Conservation (phyloP, 2,113 vertebrate species). For the Xerus inauris region DNA sequence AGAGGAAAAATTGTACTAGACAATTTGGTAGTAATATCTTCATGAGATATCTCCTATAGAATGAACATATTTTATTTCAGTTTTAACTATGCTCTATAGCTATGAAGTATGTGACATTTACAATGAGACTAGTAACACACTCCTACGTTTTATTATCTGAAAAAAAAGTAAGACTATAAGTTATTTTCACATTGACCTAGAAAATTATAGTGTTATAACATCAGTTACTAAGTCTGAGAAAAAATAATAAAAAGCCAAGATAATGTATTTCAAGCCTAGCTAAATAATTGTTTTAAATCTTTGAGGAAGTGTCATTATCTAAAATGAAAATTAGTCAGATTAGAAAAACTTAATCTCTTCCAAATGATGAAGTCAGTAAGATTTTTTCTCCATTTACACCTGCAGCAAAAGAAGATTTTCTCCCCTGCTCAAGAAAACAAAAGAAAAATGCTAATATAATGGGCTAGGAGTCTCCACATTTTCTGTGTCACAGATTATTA, state of each 20-base stretch:
- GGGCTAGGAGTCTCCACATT: not conserved
- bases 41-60: not conserved
- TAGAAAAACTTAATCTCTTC: not conserved
- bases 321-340: not conserved
- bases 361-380: not conserved
- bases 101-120: too few relatives aligned
- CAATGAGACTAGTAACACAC: not conserved
- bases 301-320: not conserved
- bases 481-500: too few relatives aligned
- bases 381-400: not conserved
- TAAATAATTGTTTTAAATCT: not conserved
- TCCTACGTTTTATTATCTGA: not conserved
- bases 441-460: not conserved
- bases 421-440: not conserved
- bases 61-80: rapidly evolving
- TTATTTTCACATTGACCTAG: too few relatives aligned
- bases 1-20: too few relatives aligned
- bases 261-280: not conserved
- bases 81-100: not conserved
- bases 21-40: too few relatives aligned
- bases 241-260: too few relatives aligned
- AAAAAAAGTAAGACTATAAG: too few relatives aligned
- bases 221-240: too few relatives aligned
- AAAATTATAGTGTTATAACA: too few relatives aligned
- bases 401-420: too few relatives aligned